These are phyloP conservation scores for Calameuta pallipes DNA, from an alignment of 2,888 invertebrate genomes.

Conservation along the genomic window DNA sequence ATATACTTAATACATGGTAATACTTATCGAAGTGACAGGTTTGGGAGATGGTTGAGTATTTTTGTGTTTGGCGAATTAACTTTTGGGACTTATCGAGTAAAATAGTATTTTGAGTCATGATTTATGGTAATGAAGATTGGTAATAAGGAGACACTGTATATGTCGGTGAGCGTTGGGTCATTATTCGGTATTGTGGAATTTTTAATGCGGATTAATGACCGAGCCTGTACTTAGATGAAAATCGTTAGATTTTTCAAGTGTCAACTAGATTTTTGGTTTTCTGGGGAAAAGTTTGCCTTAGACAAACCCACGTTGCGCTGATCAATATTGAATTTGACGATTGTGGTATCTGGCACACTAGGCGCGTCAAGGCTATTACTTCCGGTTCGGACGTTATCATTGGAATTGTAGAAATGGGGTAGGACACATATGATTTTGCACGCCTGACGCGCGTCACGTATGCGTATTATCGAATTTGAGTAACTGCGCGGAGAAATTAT, in stretches of 20 bases:
- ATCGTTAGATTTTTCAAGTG: neutral
- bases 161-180: too few species aligned
- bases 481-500: neutral
- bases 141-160: too few species aligned
- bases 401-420: neutral
- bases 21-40: too few species aligned
- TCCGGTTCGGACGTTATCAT: neutral
- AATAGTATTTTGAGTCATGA: too few species aligned
- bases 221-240: neutral
- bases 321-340: constrained; percentile 37
- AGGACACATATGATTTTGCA: neutral
- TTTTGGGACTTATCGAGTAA: too few species aligned
- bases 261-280: neutral
- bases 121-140: too few species aligned
- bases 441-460: neutral
- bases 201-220: too few species aligned
- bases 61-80: too few species aligned
- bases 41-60: too few species aligned
- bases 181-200: too few species aligned
- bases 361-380: constrained; percentile 1
- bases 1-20: too few species aligned
- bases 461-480: neutral
- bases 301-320: constrained; percentile 34
- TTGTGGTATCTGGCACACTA: constrained; percentile 5
- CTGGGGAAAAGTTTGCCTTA: constrained; percentile 39